Conservation (phyloP, 1,140 invertebrate genomes). For the Achatina immaculata region DNA sequence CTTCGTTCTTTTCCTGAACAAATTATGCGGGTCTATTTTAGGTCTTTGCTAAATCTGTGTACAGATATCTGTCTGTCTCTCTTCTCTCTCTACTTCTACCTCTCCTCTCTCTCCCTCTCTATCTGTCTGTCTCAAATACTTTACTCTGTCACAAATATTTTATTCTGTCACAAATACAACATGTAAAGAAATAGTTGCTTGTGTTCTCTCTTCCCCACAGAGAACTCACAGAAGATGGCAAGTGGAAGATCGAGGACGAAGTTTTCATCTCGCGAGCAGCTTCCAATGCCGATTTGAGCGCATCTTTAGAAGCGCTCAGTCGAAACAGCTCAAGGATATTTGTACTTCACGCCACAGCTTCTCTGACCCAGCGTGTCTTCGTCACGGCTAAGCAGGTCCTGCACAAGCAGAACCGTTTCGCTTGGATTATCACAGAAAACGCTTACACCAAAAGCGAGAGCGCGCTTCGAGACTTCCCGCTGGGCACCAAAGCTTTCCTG, state of each 20-base stretch:
- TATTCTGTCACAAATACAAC: too few species aligned
- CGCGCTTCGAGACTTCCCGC: conserved; percentile 47
- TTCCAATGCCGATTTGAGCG: conserved; percentile 39
- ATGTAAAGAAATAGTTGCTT: too few species aligned
- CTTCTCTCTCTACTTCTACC: too few species aligned
- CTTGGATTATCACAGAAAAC: conserved; percentile 64
- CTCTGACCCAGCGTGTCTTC: conserved; percentile 53
- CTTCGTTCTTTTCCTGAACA: too few species aligned
- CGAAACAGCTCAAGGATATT: conserved; percentile 54
- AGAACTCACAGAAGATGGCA: conserved; percentile 43
- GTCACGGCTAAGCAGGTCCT: conserved; percentile 39
- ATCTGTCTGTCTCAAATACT: too few species aligned
- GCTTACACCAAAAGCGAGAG: conserved; percentile 53
- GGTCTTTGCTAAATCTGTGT: too few species aligned
- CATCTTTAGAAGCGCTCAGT: conserved; percentile 40
- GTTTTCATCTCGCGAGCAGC: conserved; percentile 47
- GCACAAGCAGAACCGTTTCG: conserved; percentile 47
- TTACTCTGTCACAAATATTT: too few species aligned
- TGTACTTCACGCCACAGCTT: conserved; percentile 53
- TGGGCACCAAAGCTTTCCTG: conserved; percentile 54
- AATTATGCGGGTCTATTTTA: too few species aligned
- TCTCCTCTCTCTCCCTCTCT: too few species aligned
- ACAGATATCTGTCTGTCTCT: too few species aligned
- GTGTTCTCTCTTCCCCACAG: too few species aligned
- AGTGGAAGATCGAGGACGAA: conserved; percentile 56